phyloP scores from a whole-genome alignment of 2,113 vertebrate species.

The Casuarius casuarius region DNA sequence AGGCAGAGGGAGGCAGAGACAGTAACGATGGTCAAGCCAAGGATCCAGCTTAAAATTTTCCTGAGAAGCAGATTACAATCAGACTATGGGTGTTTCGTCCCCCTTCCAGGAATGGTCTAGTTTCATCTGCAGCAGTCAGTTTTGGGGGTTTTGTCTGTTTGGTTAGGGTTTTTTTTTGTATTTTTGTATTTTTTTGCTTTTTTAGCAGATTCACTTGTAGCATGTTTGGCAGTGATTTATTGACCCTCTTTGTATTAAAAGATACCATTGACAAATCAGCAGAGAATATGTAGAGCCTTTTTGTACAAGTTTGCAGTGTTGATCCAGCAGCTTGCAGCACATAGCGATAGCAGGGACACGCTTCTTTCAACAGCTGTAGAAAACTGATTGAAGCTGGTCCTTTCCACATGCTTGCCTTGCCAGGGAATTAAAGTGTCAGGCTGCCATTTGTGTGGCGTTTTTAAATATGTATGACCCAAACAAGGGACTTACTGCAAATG shows the following conservation, averaged over 20 bases:
- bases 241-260: background rate
- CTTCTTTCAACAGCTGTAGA: conserved; percentile 21
- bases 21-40: background rate
- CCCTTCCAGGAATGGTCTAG: background rate
- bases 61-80: background rate
- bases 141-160: background rate
- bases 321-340: background rate
- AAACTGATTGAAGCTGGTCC: background rate
- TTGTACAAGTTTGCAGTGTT: background rate
- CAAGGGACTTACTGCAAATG: background rate
- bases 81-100: background rate
- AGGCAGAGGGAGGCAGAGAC: background rate
- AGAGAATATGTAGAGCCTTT: background rate
- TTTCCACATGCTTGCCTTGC: background rate
- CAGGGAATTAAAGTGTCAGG: conserved; percentile 11
- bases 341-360: background rate
- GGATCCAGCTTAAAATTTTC: background rate
- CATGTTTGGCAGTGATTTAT: background rate
- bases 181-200: background rate
- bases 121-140: background rate
- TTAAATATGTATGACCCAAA: conserved; percentile 38
- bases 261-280: background rate
- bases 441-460: conserved; percentile 15
- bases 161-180: background rate
- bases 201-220: background rate